These are phyloP conservation scores for Campoplex nolae DNA, from an alignment of 2,888 invertebrate species.

Conservation along the genomic window DNA sequence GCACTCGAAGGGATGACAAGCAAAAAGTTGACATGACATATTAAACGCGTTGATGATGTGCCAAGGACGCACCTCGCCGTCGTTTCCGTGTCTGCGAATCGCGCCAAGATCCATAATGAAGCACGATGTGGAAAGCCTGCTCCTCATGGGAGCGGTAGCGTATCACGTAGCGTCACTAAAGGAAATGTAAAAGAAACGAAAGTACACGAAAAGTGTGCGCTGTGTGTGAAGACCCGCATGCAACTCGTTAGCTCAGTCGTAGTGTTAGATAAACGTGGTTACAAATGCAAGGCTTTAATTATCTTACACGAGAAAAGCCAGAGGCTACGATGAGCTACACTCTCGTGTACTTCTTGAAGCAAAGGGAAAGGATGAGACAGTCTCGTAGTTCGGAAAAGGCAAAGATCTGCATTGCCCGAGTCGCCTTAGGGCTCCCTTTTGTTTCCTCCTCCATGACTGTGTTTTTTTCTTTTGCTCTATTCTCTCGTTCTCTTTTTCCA, in stretches of 20 bases:
- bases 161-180: constrained; percentile 5
- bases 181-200: background rate
- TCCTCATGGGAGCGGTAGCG: constrained; percentile 4
- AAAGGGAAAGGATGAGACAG: constrained; percentile 23
- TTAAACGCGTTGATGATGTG: constrained; percentile 19
- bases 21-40: background rate
- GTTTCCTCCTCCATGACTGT: constrained; percentile 30
- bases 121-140: constrained; percentile 17
- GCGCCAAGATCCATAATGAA: constrained; percentile 19
- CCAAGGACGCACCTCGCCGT: constrained; percentile 22
- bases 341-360: constrained; percentile 40
- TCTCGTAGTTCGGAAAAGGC: constrained; percentile 9
- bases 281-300: constrained; percentile 76
- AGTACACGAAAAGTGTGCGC: background rate
- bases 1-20: background rate
- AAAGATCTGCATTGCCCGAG: constrained; percentile 28
- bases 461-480: constrained; percentile 45
- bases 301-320: constrained; percentile 60
- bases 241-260: constrained; percentile 70
- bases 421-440: constrained; percentile 12
- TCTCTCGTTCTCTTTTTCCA: background rate
- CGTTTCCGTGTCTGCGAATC: constrained; percentile 39
- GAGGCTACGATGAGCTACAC: background rate
- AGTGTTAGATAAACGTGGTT: constrained; percentile 72
- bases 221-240: constrained; percentile 63